Conservation (phyloP, 2,797 vertebrate species). For the Bovichtus variegatus region DNA sequence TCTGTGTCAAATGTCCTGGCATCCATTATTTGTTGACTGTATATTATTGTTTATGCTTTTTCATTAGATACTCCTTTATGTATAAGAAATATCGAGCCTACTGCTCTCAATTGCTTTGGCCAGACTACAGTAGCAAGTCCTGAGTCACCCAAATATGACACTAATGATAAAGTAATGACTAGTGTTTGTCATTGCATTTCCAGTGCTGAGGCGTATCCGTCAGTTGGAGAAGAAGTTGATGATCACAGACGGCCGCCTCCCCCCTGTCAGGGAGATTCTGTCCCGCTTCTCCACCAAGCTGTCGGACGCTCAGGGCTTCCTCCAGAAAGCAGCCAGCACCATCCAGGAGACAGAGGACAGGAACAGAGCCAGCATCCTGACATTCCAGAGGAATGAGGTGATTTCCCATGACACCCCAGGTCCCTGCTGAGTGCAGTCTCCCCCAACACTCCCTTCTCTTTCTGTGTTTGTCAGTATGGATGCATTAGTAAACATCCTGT, state of each 20-base stretch:
- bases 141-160: not conserved
- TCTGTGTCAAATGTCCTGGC: not conserved
- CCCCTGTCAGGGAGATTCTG: conserved; percentile 86
- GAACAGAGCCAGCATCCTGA: conserved; percentile 86
- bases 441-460: not conserved
- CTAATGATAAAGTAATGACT: not conserved
- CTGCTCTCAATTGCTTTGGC: not conserved
- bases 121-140: not conserved
- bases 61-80: not conserved
- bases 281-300: conserved; percentile 85
- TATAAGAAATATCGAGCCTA: not conserved
- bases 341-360: conserved; percentile 82
- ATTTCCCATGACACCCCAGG: conserved; percentile 38
- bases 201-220: conserved; percentile 80
- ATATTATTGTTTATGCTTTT: not conserved
- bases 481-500: conserved; percentile 11
- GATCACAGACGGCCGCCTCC: conserved; percentile 84
- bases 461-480: conserved; percentile 9
- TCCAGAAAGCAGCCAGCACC: conserved; percentile 81
- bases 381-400: conserved; percentile 89
- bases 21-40: too few species aligned
- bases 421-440: not conserved
- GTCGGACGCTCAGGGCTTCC: conserved; percentile 83
- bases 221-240: conserved; percentile 88
- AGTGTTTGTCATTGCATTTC: conserved; percentile 11